A percentile compares a stretch with the other conserved stretches of the same genome.
These are phyloP conservation scores for Empis livida DNA, from an alignment of 2,888 invertebrate species.

Conservation along the genomic window DNA sequence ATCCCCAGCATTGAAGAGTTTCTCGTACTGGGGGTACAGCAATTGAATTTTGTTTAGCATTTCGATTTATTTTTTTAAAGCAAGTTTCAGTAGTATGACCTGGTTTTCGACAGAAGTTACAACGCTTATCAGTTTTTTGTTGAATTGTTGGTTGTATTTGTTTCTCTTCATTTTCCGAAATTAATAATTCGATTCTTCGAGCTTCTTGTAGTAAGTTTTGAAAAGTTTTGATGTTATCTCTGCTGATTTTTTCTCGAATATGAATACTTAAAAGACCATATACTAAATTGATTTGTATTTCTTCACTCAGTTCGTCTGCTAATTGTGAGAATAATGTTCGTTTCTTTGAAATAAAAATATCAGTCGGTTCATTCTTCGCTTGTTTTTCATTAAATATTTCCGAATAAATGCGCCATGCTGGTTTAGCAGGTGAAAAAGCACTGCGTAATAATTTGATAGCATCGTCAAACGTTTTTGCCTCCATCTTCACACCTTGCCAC, in stretches of 20 bases:
- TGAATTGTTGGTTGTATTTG: not conserved
- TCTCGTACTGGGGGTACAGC: not conserved
- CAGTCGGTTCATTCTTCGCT: slow-evolving; percentile 4
- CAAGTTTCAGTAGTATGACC: not conserved
- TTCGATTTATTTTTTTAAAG: not conserved
- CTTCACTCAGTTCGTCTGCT: not conserved
- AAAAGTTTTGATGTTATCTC: slow-evolving; percentile 2
- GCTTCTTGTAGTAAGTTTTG: not conserved
- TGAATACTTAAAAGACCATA: slow-evolving; percentile 1
- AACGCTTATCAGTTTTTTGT: not conserved
- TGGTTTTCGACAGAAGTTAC: not conserved
- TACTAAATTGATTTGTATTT: slow-evolving; percentile 1
- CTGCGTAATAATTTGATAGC: slow-evolving; percentile 1
- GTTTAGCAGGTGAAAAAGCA: slow-evolving; percentile 1
- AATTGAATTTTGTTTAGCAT: not conserved
- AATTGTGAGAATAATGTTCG: slow-evolving; percentile 1
- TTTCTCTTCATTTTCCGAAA: not conserved
- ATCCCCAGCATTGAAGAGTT: slow-evolving; percentile 2
- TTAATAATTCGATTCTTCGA: not conserved
- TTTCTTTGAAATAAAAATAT: slow-evolving; percentile 3
- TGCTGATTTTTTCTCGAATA: slow-evolving; percentile 6
- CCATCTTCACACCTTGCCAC: not conserved
- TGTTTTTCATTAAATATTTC: slow-evolving; percentile 5
- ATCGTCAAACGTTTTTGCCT: slow-evolving; percentile 1
- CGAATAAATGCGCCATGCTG: slow-evolving; percentile 5